Base-by-base conservation (phyloP, 2,797 vertebrate genomes). In the Lemur catta region DNA sequence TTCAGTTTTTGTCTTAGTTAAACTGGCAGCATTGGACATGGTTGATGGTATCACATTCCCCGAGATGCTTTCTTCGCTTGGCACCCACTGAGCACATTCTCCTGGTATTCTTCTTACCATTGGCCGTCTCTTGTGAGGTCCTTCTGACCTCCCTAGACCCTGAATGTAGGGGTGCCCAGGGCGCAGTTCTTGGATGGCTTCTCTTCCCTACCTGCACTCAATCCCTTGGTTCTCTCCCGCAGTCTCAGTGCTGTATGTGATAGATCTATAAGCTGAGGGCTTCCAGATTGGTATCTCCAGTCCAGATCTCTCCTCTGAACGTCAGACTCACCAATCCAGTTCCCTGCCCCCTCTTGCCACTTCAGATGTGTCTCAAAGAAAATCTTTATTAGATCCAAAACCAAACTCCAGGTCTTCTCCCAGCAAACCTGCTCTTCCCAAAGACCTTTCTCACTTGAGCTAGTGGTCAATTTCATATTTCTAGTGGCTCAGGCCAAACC, bases 1-100 rank as follows among this genome's bases (percentile, higher is more conserved):
- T 38, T 85, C 30, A 26, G 76, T 50, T 89, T 93, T 74, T 61
- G n/a, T 93, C 20, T 90, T 38, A 43, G 41, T 52, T 76, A 57
- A 10, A 17, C 18, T 17, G 69, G n/a, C 57, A 43, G 12, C 15
- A 2, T 59, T 71, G 59, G 89, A 33, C 26, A 12, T 13, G 55
- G 87, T 38, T 17, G 65, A 59, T 3, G 30, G 28, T n/a, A 20
- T 2, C 26, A 35, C 43, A 22, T 78, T 67, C 20, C 55, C 26
- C 0, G 0, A 65, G 65, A 28, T 3, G 11, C 1, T n/a, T 11
- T 75, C 57, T 88, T 33, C 28, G 4, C n/a, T 57, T 57, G 50
- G 65, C 61, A 80, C 30, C 10, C 12, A 35, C 38, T 5, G 15
- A 30, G 13, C 82, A 48, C 2, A 0, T 28, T 82, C 38, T 57